Conservation (phyloP, 2,797 vertebrate species). For the Phoxinus dragarum region DNA sequence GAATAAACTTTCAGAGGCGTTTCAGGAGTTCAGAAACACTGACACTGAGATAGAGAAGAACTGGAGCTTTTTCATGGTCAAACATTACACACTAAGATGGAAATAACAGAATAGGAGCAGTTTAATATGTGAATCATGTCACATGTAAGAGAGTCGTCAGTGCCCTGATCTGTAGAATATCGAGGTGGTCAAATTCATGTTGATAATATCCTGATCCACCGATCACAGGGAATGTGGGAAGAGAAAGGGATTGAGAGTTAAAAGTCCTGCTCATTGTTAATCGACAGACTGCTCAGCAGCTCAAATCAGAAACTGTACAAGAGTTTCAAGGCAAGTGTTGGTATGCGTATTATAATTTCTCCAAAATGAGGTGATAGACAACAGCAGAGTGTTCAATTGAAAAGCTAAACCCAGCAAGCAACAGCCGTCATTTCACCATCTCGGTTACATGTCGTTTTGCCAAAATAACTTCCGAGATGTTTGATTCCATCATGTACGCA, state of each 20-base stretch:
- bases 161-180: not conserved
- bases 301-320: not conserved
- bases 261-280: not conserved
- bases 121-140: not conserved
- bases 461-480: too few species aligned
- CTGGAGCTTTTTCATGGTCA: not conserved
- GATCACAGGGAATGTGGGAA: not conserved
- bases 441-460: too few species aligned
- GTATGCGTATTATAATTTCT: not conserved
- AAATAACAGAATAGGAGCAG: not conserved
- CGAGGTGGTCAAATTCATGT: not conserved
- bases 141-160: not conserved
- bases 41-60: not conserved
- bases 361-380: not conserved
- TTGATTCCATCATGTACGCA: too few species aligned
- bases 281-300: constrained; percentile 14
- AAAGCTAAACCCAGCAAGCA: not conserved
- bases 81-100: not conserved
- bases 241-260: not conserved
- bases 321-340: not conserved
- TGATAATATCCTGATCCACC: not conserved
- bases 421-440: too few species aligned
- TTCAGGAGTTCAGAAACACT: too few species aligned
- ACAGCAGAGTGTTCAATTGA: not conserved
- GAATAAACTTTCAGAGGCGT: too few species aligned